A percentile compares a stretch with the other conserved stretches of the same genome.
These are phyloP conservation scores for Charina bottae DNA, from an alignment of 2,113 vertebrate genomes.

Conservation along the genomic window DNA sequence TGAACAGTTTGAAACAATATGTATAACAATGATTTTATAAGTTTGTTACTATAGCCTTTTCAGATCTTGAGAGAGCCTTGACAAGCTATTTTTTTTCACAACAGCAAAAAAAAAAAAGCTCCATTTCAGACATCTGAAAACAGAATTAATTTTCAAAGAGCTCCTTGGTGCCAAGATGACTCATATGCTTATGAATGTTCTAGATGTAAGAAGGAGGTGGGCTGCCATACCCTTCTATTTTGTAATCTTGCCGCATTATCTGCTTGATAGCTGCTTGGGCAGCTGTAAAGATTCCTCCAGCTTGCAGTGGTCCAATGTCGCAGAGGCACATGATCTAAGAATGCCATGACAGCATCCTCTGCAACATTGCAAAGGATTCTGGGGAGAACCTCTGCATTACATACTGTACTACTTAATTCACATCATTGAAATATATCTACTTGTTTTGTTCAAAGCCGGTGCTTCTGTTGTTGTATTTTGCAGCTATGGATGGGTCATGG, in stretches of 20 bases:
- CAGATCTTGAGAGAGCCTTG: constrained; percentile 24
- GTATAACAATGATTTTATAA: constrained; percentile 49
- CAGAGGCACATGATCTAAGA: constrained; percentile 19
- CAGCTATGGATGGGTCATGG: not conserved
- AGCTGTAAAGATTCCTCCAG: constrained; percentile 31
- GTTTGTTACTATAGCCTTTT: constrained; percentile 24
- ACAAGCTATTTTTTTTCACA: constrained; percentile 31
- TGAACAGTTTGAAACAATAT: constrained; percentile 37
- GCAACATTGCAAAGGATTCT: constrained; percentile 13
- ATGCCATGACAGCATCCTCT: not conserved
- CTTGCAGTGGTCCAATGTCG: constrained; percentile 19
- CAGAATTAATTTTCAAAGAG: constrained; percentile 27
- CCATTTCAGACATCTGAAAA: constrained; percentile 47
- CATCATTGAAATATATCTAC: not conserved
- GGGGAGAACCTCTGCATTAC: not conserved
- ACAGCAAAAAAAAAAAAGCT: constrained; percentile 42
- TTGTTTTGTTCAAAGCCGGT: not conserved
- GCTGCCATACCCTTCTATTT: constrained; percentile 43
- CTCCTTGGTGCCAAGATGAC: constrained; percentile 26
- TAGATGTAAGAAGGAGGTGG: constrained; percentile 12
- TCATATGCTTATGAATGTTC: constrained; percentile 29
- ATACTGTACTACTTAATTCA: not conserved
- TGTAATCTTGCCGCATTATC: constrained; percentile 48
- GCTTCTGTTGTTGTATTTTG: not conserved
- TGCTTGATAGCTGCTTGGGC: constrained; percentile 41